Evolutionary conservation across 2,888 invertebrate species (phyloP), one percentile per base, ranked within the genome.

Genomic region (Drosophila nigricruria): DNA sequence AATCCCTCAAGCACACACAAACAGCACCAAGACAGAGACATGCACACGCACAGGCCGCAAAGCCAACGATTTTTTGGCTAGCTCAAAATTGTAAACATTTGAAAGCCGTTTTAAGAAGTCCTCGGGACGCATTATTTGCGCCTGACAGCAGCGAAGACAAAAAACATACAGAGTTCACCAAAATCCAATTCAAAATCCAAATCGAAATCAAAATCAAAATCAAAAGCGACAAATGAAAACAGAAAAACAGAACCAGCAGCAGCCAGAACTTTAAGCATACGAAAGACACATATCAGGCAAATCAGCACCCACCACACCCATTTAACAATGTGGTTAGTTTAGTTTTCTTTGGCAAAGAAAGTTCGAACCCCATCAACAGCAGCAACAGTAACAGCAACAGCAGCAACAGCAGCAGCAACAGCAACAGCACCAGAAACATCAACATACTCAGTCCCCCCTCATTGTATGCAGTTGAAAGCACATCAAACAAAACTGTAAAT

Each of bases 401-500:
- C 27, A 45, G 0, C 45, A 45, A 14, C 42, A 52, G n/a, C 53
- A 52, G 50, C 63, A 47, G 27, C 47, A 47, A 5, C 47, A 49
- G 18, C 27, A 30, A 5, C 47, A 47, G 5, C 27, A 45, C n/a
- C n/a, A n/a, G n/a, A n/a, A n/a, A n/a, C n/a, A n/a, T n/a, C n/a
- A n/a, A 1, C 57, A 68, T 54, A 65, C 69, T 52, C 59, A 72
- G 61, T 23, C 25, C 67, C 64, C 60, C 67, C 64, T 57, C 67
- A 70, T 72, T 23, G 12, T 69, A 73, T 84, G 72, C 81, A 87
- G 77, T 71, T 77, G 77, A 81, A 73, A 78, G 79, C 86, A 89
- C 90, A 89, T 81, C 88, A 89, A 89, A 86, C 90, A 81, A 77
- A 86, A 89, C 83, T 80, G 64, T 76, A 85, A 75, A 79, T 68